phyloP scores from a whole-genome alignment of 2,797 vertebrate species.

The Falco berigora region DNA sequence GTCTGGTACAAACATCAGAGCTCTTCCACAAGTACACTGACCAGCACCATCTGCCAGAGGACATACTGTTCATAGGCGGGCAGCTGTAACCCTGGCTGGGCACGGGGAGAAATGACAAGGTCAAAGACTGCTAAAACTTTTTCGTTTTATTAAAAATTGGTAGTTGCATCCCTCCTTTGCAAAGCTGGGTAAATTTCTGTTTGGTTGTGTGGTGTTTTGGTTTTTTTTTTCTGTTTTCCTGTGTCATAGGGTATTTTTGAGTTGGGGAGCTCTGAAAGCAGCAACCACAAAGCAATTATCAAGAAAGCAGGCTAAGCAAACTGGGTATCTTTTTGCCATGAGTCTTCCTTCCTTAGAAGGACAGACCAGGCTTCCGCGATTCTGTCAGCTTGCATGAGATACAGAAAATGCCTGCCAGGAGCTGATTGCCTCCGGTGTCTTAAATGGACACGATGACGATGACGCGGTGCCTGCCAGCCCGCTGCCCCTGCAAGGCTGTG shows the following conservation, averaged over 20 bases:
- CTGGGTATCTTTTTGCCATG: neutral
- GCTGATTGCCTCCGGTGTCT: neutral
- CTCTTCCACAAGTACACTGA: neutral
- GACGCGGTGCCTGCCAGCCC: neutral
- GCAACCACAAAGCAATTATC: conserved; percentile 39
- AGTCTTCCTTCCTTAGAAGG: conserved; percentile 31
- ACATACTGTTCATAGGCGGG: neutral
- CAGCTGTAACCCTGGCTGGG: neutral
- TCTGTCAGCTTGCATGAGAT: neutral
- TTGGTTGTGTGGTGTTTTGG: accelerated
- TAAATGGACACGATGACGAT: neutral
- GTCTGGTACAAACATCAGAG: neutral
- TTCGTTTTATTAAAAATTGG: neutral
- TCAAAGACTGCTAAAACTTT: neutral
- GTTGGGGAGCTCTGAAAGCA: neutral
- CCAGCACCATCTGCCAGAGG: neutral
- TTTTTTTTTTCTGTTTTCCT: neutral
- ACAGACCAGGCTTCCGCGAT: neutral
- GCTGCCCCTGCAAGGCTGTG: neutral
- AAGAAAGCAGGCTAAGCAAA: neutral
- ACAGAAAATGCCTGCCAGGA: conserved; percentile 37
- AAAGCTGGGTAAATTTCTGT: neutral
- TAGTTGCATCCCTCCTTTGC: neutral
- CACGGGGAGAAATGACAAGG: neutral
- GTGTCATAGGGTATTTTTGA: neutral